phyloP scores from a whole-genome alignment of 2,888 invertebrate species.

The Dasypolia templi region DNA sequence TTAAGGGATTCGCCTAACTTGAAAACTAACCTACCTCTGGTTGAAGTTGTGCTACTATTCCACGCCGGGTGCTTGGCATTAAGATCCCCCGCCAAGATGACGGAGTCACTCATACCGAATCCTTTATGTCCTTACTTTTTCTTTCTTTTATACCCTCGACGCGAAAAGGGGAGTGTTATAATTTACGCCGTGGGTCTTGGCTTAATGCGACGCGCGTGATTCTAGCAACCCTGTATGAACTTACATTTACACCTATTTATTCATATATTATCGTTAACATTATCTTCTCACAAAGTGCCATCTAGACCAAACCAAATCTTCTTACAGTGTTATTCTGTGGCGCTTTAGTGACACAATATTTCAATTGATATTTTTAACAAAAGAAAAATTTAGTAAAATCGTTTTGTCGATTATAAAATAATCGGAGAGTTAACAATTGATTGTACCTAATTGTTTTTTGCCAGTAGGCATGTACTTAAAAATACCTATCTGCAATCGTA shows the following conservation, averaged over 20 bases:
- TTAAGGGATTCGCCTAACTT: no score
- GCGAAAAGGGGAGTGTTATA: conserved; percentile 37
- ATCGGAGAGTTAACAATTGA: not conserved
- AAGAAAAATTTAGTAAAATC: no score
- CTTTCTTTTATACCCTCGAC: conserved; percentile 36
- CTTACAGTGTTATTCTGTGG: not conserved
- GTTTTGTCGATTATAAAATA: not conserved
- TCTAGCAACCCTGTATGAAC: not conserved
- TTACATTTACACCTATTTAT: no score
- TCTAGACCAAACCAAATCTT: not conserved
- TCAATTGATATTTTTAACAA: not conserved
- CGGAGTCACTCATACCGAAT: no score
- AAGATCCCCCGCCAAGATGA: no score
- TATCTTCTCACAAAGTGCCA: not conserved
- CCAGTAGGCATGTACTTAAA: no score
- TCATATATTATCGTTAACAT: no score
- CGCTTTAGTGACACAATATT: not conserved
- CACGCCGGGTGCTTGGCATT: no score
- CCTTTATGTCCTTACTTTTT: conserved; percentile 24
- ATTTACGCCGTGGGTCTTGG: conserved; percentile 31
- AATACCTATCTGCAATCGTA: no score
- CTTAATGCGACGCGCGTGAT: conserved; percentile 41
- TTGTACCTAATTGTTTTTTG: not conserved
- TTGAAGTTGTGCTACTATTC: no score
- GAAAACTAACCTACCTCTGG: no score